Base-by-base conservation (phyloP, 2,888 invertebrate species). In the Clanis bilineata region DNA sequence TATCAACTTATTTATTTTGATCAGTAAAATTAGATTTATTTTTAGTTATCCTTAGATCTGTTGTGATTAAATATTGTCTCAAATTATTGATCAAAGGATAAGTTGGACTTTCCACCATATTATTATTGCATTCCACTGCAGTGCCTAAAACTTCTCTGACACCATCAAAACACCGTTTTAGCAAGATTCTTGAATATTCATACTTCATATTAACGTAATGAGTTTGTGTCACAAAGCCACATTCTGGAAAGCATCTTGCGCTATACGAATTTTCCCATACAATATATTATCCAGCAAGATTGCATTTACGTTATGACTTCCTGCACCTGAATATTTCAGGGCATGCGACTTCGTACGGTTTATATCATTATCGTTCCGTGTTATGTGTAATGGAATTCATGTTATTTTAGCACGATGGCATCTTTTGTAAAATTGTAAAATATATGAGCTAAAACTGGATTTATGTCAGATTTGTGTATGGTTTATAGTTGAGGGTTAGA, bases 261-360 rank as follows among this genome's bases (percentile, higher is more conserved):
- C 36, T 12, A 41, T 41, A 18, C 18, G 18, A 51, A 32, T 51
- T 51, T 32, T 28, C 51, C 18, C 32, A 51, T 51, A 18, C 28
- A 32, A 51, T 9, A 47, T 43, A 23, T 18, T 41, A 41, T 32
- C 28, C 18, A 41, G 18, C 7, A 7, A 51, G 51, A 51, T 51
- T 51, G 51, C 51, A 51, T 51, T 51, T 51, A 51, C 18, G 32
- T 18, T 51, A 28, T 51, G 51, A 51, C 28, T 51, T 32, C 28
- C 51, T 51, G 51, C 18, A 51, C 3, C 18, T 32, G 51, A 51
- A 51, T 51, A 51, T 51, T 51, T 51, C 51, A 51, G 15, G 25
- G n/a, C 15, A 25, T 15, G 25, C 25, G 6, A 21, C 21, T 21
- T 44, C 21, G 23, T n/a, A 7, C 6, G 25, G 51, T 18, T 51